Conservation (phyloP, 2,113 vertebrate species). For the Atractosteus spatula region DNA sequence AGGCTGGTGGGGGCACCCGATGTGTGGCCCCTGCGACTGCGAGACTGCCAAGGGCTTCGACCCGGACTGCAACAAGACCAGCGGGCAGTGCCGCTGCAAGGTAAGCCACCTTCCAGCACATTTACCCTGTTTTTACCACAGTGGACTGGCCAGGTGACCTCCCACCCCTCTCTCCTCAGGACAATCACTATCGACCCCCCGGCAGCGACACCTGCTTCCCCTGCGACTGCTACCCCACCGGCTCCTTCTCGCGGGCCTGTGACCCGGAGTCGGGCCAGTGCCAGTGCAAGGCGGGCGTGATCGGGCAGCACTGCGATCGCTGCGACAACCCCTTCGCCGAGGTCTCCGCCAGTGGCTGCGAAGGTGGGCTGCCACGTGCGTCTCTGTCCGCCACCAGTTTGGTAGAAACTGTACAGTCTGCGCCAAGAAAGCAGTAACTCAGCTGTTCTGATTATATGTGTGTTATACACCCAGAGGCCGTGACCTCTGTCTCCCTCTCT, state of each 20-base stretch:
- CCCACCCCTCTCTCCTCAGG: constrained; percentile 57
- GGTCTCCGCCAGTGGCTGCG: constrained; percentile 84
- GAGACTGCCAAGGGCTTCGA: constrained; percentile 81
- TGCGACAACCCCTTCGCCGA: constrained; percentile 97
- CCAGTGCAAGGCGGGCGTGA: constrained; percentile 88
- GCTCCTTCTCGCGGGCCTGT: constrained; percentile 84
- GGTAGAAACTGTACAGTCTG: background rate
- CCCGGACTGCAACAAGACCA: constrained; percentile 91
- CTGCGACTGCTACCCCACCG: constrained; percentile 89
- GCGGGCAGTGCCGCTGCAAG: constrained; percentile 89
- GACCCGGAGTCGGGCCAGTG: constrained; percentile 81
- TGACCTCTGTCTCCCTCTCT: background rate
- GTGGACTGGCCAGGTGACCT: background rate
- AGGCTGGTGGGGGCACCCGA: constrained; percentile 94
- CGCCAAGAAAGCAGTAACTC: background rate
- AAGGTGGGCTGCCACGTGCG: constrained; percentile 67
- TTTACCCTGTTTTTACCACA: background rate
- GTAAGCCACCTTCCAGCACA: constrained; percentile 45
- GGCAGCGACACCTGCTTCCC: constrained; percentile 74
- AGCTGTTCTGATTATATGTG: background rate
- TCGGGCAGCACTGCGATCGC: constrained; percentile 87
- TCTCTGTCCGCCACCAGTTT: background rate
- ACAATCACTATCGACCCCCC: constrained; percentile 80
- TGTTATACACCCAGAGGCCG: no score
- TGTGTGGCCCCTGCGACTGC: constrained; percentile 88